phyloP scores from a whole-genome alignment of 2,888 invertebrate species.

The Brachylomia viminalis region DNA sequence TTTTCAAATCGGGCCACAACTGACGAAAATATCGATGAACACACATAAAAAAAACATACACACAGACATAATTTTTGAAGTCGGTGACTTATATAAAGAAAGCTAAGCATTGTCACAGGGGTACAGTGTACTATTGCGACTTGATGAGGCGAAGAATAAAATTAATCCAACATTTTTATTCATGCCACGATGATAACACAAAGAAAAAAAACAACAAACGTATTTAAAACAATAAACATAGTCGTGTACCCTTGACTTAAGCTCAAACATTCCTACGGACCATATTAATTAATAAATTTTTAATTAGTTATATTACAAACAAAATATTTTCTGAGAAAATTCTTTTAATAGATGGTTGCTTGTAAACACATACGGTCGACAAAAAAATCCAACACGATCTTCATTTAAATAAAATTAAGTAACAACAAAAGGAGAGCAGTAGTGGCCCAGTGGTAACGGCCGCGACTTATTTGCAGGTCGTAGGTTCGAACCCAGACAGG shows the following conservation, averaged over 20 bases:
- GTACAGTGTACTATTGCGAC: neutral
- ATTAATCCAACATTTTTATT: too few relatives aligned
- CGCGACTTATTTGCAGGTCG: too few relatives aligned
- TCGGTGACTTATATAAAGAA: neutral
- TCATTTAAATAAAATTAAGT: neutral
- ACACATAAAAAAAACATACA: too few relatives aligned
- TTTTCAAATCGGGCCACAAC: too few relatives aligned
- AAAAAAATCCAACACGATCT: constrained; percentile 3
- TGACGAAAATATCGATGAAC: too few relatives aligned
- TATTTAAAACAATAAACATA: constrained; percentile 10
- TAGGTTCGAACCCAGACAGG: too few relatives aligned
- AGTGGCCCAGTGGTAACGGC: too few relatives aligned
- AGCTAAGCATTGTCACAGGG: neutral
- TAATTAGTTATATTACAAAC: constrained; percentile 41
- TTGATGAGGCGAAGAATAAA: neutral
- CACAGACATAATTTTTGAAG: too few relatives aligned
- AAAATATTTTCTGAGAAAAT: constrained; percentile 24
- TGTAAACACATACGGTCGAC: constrained; percentile 4
- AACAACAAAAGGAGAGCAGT: too few relatives aligned
- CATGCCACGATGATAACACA: neutral
- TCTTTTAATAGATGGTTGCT: constrained; percentile 1
- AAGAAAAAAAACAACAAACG: neutral
- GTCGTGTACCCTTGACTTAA: neutral
- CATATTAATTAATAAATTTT: constrained; percentile 41
- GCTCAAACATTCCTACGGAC: constrained; percentile 31